These are phyloP conservation scores for Sycophila texana DNA, from an alignment of 2,888 invertebrate genomes.

Conservation along the genomic window DNA sequence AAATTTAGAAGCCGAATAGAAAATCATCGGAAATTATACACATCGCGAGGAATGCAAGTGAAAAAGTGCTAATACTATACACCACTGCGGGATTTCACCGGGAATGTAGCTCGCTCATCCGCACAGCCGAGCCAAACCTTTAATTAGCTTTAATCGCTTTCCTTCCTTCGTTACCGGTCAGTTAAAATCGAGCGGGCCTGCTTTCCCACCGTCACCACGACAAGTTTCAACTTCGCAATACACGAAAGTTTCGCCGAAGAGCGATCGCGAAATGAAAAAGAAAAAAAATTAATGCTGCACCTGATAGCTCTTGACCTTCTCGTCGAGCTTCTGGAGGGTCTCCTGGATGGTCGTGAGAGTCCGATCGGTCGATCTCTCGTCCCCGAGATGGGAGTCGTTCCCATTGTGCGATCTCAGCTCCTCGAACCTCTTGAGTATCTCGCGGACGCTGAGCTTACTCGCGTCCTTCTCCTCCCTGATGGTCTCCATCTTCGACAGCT, in stretches of 20 bases:
- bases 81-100: too few species aligned
- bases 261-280: too few species aligned
- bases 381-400: constrained; percentile 62
- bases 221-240: too few species aligned
- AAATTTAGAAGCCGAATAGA: too few species aligned
- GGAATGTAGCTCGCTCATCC: too few species aligned
- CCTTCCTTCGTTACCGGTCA: not conserved
- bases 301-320: constrained; percentile 75
- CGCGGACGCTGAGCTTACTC: constrained; percentile 89
- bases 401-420: constrained; percentile 77
- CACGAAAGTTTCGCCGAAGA: too few species aligned
- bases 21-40: too few species aligned
- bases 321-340: constrained; percentile 75
- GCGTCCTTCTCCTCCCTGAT: constrained; percentile 86
- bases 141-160: not conserved
- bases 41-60: too few species aligned
- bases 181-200: not conserved
- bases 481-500: constrained; percentile 82
- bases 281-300: constrained; percentile 54
- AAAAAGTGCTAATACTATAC: too few species aligned
- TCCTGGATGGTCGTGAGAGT: constrained; percentile 74
- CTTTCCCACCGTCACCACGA: not conserved
- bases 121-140: too few species aligned
- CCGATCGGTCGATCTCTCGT: constrained; percentile 69
- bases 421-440: constrained; percentile 89